phyloP scores from a whole-genome alignment of 2,113 vertebrate species.

The Tichodroma muraria region DNA sequence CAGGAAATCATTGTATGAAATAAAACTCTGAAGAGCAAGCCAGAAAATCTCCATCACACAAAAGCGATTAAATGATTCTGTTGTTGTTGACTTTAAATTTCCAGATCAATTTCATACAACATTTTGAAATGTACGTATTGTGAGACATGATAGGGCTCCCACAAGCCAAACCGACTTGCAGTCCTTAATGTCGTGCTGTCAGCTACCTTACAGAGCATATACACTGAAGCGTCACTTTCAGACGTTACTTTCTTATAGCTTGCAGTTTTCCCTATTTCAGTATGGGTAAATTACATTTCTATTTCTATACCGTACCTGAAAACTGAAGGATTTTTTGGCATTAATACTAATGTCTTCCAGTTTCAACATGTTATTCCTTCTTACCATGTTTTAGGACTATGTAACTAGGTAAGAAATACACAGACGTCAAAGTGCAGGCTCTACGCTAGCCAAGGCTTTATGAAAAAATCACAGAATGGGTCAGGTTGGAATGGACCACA shows the following conservation, averaged over 20 bases:
- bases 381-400: not conserved
- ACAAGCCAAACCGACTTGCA: not conserved
- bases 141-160: not conserved
- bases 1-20: not conserved
- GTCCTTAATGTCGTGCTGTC: not conserved
- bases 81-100: not conserved
- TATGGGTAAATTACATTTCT: not conserved
- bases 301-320: not conserved
- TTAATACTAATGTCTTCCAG: not conserved
- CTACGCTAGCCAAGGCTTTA: not conserved
- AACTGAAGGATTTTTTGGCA: not conserved
- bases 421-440: fast-evolving
- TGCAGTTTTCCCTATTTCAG: not conserved
- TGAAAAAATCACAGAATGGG: not conserved
- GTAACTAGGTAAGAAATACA: not conserved
- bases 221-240: fast-evolving
- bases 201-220: not conserved
- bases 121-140: not conserved
- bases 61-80: not conserved
- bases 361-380: not conserved
- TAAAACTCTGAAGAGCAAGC: not conserved
- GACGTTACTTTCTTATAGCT: not conserved
- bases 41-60: not conserved
- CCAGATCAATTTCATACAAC: fast-evolving
- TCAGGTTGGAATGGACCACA: not conserved